Evolutionary conservation across 2,888 invertebrate genomes (phyloP).

Genomic region (Calameuta filiformis): DNA sequence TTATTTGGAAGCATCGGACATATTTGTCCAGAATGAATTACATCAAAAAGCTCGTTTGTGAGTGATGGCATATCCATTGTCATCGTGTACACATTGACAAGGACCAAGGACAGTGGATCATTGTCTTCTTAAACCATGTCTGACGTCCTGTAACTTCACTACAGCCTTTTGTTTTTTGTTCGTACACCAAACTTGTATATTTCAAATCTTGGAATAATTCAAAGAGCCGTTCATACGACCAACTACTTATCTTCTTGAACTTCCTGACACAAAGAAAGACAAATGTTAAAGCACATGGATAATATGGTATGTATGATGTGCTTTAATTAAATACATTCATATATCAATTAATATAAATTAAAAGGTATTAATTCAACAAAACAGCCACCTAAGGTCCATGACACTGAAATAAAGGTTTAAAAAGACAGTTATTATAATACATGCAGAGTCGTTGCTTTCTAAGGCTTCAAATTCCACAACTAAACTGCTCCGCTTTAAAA

Average conservation of each 20-base stretch:
- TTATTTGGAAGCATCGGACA: slow-evolving; percentile 34
- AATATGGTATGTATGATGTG: not conserved
- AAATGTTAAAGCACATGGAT: not conserved
- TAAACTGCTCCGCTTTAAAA: not conserved
- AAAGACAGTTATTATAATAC: not conserved
- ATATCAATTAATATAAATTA: too few species aligned
- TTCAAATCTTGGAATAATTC: not conserved
- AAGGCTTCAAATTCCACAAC: not conserved
- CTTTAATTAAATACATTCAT: too few species aligned
- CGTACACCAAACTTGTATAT: not conserved
- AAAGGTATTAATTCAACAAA: not conserved
- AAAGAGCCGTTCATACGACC: not conserved
- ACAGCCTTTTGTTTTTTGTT: not conserved
- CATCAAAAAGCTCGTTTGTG: slow-evolving; percentile 2
- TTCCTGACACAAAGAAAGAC: not conserved
- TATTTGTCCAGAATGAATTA: slow-evolving; percentile 29
- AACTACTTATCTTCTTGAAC: not conserved
- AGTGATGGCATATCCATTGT: not conserved
- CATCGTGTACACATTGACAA: not conserved
- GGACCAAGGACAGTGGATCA: not conserved
- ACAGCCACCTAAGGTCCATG: not conserved
- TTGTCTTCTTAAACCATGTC: not conserved
- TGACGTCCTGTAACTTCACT: not conserved
- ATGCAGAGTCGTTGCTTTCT: not conserved
- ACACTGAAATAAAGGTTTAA: not conserved